Evolutionary conservation across 2,797 vertebrate genomes (phyloP).

Genomic region (Sebastes baramenuke): DNA sequence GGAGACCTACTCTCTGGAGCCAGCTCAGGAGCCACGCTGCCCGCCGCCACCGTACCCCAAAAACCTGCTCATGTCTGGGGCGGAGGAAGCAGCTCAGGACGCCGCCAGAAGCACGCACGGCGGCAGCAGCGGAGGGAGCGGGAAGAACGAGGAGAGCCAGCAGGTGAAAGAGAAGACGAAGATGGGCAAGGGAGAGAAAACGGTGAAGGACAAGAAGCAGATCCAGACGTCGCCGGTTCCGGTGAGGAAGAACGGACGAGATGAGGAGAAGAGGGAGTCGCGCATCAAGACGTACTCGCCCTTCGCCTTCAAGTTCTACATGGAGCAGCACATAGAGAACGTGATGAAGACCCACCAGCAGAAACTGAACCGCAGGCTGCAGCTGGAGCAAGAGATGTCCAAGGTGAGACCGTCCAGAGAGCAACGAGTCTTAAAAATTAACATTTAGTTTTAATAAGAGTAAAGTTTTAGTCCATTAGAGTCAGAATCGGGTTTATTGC

Average conservation of each 20-base stretch:
- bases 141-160: constrained; percentile 80
- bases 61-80: constrained; percentile 85
- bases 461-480: no score
- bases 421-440: background rate
- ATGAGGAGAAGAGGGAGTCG: constrained; percentile 96
- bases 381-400: constrained; percentile 98
- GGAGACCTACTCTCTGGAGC: constrained; percentile 84
- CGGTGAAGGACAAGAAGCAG: constrained; percentile 94
- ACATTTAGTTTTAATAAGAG: background rate
- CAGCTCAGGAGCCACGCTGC: constrained; percentile 88
- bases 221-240: constrained; percentile 98
- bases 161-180: constrained; percentile 86
- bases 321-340: constrained; percentile 99
- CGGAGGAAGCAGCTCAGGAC: constrained; percentile 80
- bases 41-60: constrained; percentile 95
- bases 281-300: constrained; percentile 98
- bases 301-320: constrained; percentile 98
- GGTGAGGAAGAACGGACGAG: constrained; percentile 89
- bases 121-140: constrained; percentile 64
- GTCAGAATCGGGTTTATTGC: no score
- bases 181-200: constrained; percentile 85
- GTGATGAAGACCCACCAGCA: constrained; percentile 98
- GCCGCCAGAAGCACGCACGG: constrained; percentile 53
- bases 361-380: constrained; percentile 93
- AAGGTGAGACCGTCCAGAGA: constrained; percentile 81